Percentiles rank a stretch among this genome's conserved stretches.
Conservation (phyloP, 2,888 invertebrate species). For the Frankliniella intonsa region DNA sequence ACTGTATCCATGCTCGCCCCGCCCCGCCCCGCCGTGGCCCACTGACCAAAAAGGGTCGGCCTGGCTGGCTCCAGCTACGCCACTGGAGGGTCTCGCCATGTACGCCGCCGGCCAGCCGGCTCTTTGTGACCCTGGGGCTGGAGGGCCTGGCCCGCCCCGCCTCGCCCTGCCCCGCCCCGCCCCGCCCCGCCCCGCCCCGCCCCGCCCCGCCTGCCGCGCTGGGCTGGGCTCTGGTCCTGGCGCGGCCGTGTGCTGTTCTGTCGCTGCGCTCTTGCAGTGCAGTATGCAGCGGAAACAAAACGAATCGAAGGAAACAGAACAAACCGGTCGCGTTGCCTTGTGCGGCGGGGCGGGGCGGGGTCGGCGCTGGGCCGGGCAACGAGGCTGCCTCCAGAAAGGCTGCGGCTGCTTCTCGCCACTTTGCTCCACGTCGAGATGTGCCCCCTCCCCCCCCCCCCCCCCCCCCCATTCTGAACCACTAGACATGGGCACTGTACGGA, state of each 20-base stretch:
- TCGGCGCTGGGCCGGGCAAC: not conserved
- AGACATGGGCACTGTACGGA: not conserved
- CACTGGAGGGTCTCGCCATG: too few species aligned
- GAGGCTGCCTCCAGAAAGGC: not conserved
- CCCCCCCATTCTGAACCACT: not conserved
- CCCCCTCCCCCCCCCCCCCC: not conserved
- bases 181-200: not conserved
- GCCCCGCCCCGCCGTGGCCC: too few species aligned
- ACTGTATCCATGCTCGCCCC: too few species aligned
- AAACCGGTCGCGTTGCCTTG: not conserved
- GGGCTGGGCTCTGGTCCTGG: too few species aligned
- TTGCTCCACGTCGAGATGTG: too few species aligned
- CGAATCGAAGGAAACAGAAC: not conserved
- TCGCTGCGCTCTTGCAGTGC: not conserved
- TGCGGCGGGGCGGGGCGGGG: not conserved
- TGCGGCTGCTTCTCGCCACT: too few species aligned
- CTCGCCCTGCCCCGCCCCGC: not conserved
- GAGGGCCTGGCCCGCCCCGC: too few species aligned
- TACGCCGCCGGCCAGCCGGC: too few species aligned
- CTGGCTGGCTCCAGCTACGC: too few species aligned
- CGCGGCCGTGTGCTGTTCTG: not conserved
- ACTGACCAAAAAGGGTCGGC: too few species aligned
- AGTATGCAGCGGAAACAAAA: not conserved
- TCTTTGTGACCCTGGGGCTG: too few species aligned
- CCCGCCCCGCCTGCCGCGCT: not conserved